Evolutionary conservation across 2,888 invertebrate genomes (phyloP).

Genomic region (Timema podura): DNA sequence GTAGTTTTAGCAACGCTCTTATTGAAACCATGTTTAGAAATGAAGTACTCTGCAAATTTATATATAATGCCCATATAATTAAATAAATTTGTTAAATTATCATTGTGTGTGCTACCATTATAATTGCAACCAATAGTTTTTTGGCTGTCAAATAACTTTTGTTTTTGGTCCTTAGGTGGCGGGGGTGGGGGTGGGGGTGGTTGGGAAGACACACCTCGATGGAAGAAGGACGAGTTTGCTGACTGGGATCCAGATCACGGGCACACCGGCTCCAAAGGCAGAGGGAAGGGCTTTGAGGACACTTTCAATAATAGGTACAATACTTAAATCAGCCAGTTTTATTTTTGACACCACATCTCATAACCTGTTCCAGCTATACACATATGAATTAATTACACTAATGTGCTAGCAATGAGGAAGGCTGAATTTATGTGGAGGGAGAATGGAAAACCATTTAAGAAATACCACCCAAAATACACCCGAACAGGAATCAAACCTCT

Average conservation of each 20-base stretch:
- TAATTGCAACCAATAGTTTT: too few species aligned
- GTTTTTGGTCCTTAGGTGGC: not conserved
- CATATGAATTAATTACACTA: too few species aligned
- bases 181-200: conserved; percentile 44
- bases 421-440: too few species aligned
- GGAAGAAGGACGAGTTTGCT: conserved; percentile 40
- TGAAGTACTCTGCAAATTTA: not conserved
- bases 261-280: conserved; percentile 48
- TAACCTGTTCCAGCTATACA: too few species aligned
- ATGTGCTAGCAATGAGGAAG: too few species aligned
- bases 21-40: not conserved
- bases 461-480: too few species aligned
- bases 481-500: too few species aligned
- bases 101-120: conserved; percentile 2
- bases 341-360: not conserved
- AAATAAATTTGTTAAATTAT: not conserved
- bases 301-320: conserved; percentile 46
- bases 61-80: not conserved
- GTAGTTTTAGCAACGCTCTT: too few species aligned
- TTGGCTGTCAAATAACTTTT: too few species aligned
- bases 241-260: conserved; percentile 41
- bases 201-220: conserved; percentile 44
- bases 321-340: not conserved
- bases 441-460: too few species aligned
- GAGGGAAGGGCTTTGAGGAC: conserved; percentile 44